Conservation (phyloP, 1,140 invertebrate genomes). For the Drosophila punjabiensis region DNA sequence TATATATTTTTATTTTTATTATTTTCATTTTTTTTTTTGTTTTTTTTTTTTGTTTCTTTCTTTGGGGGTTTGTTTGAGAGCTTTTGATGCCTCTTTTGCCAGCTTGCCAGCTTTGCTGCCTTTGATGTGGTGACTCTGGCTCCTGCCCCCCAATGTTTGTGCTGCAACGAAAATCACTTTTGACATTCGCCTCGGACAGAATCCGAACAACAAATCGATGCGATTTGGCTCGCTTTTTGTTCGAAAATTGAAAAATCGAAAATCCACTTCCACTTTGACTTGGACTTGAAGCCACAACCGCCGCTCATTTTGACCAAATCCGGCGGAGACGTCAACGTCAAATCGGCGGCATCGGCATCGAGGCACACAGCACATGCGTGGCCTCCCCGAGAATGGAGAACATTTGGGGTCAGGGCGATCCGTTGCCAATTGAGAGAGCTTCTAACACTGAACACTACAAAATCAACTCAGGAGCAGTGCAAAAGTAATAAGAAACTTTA, state of each 20-base stretch:
- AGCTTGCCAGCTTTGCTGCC: constrained; percentile 5
- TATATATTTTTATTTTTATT: constrained; percentile 31
- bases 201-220: constrained; percentile 36
- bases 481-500: background rate
- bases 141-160: background rate
- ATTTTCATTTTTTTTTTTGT: constrained; percentile 1
- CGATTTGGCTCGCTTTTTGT: constrained; percentile 39
- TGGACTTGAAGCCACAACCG: constrained; percentile 21
- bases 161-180: constrained; percentile 72
- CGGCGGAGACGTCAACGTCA: constrained; percentile 47
- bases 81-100: constrained; percentile 57
- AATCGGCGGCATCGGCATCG: constrained; percentile 7
- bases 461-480: background rate
- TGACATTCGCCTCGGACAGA: constrained; percentile 61
- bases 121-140: constrained; percentile 49
- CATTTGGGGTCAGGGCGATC: constrained; percentile 63
- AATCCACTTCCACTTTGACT: constrained; percentile 22
- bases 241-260: constrained; percentile 8
- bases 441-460: background rate
- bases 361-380: constrained; percentile 59
- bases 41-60: constrained; percentile 7
- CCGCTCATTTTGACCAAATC: constrained; percentile 66
- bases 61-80: constrained; percentile 40
- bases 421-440: background rate
- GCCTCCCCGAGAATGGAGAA: constrained; percentile 41